Evolutionary conservation across 2,888 invertebrate species (phyloP), one percentile per base, ranked within the genome.

Genomic region (Ceratothoa steindachneri): DNA sequence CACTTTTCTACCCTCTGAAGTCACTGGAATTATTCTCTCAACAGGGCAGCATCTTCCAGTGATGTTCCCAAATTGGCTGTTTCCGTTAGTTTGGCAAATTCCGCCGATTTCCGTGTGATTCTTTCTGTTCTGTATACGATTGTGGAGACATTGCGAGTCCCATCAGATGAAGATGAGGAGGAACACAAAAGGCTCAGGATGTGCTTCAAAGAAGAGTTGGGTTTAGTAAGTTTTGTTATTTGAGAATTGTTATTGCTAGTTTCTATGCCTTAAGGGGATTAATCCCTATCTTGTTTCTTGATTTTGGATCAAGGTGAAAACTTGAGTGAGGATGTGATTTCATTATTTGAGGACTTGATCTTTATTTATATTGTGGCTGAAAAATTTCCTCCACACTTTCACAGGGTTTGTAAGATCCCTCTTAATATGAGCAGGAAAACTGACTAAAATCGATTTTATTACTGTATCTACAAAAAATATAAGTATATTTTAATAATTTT

Each of bases 101-200:
- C 97, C 3, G 88, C 90, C 74, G 95, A 97, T 84, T 87, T 99
- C 77, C 89, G 98, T 82, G 91, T 96, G 2, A 93, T 98, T 81
- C 86, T 99, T 52, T 95, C 94, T 77, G 93, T 97, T 78, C 86
- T 99, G 71, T 99, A 97, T 84, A 93, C 94, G 71, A 93, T 99
- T 82, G 93, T 97, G 29, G 99, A 99, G 87, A 92, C 95, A 5
- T 91, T 97, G 87, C 88, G 96, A 81, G 81, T 83, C 68, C 77
- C 81, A 22, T 81, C 82, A 5, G 83, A 83, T 65, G 81, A 81
- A 29, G 84, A 84, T 73, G 81, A 81, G 2, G 82, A 82, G 22
- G 83, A 83, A 71, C 81, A 83, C 4, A 82, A 82, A 77, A 81
- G 82, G 67, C 83, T 88, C 53, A 85, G 88, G 7, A 87, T 88